Evolutionary conservation across 1,140 invertebrate species (phyloP).

Genomic region (Lerema accius): DNA sequence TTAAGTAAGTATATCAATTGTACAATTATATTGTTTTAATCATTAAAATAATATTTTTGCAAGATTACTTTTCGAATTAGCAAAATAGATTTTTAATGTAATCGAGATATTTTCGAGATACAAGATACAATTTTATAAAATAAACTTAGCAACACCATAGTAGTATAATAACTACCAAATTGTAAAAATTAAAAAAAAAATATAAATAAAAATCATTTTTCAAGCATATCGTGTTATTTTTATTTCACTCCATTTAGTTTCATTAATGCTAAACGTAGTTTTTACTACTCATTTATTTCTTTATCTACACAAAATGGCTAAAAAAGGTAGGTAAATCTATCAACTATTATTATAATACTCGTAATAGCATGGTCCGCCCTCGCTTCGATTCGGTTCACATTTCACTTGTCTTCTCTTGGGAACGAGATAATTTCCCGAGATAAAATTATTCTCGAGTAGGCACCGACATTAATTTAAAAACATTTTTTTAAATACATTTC

Average conservation of each 20-base stretch:
- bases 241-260: not conserved
- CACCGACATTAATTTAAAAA: no score
- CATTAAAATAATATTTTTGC: conserved; percentile 16
- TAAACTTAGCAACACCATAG: conserved; percentile 39
- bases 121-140: conserved; percentile 19
- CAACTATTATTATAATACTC: no score
- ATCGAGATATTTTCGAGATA: conserved; percentile 20
- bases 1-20: conserved; percentile 15
- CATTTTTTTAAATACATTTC: no score
- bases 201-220: conserved; percentile 53
- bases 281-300: no score
- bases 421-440: no score
- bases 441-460: no score
- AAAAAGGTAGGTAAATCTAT: no score
- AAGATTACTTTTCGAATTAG: conserved; percentile 10
- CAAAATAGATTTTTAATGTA: conserved; percentile 18
- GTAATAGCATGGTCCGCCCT: no score
- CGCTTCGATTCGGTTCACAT: no score
- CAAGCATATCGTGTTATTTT: conserved; percentile 36
- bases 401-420: no score
- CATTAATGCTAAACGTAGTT: no score
- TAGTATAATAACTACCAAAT: conserved; percentile 45
- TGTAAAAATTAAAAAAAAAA: conserved; percentile 39
- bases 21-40: conserved; percentile 16
- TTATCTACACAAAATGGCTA: not conserved